A percentile compares a stretch with the other conserved stretches of the same genome.
These are phyloP conservation scores for Acrossocheilus fasciatus DNA, from an alignment of 2,797 vertebrate species.

Conservation along the genomic window DNA sequence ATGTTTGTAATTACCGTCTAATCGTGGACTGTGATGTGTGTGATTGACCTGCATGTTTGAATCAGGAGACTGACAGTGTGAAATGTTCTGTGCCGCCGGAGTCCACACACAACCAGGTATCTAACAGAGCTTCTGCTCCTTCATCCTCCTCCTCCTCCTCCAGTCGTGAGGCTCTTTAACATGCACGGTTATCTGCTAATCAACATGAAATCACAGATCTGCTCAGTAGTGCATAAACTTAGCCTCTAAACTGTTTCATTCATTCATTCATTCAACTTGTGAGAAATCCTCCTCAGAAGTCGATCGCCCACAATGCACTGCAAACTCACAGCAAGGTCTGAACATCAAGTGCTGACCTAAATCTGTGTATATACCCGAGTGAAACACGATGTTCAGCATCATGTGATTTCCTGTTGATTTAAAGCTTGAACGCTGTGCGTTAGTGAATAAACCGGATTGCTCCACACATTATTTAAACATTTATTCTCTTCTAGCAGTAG, in stretches of 20 bases:
- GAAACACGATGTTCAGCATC: background rate
- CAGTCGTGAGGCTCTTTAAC: slow-evolving; percentile 21
- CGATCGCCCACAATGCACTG: background rate
- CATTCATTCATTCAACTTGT: too few species aligned
- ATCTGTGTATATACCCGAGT: background rate
- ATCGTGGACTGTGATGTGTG: slow-evolving; percentile 62
- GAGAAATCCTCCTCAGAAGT: background rate
- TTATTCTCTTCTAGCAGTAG: background rate
- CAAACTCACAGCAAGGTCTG: background rate
- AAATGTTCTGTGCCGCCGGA: slow-evolving; percentile 83
- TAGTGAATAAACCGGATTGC: background rate
- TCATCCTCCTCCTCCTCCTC: slow-evolving; percentile 37
- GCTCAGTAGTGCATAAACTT: too few species aligned
- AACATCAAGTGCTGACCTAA: background rate
- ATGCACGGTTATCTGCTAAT: background rate
- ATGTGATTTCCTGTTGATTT: background rate
- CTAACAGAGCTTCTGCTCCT: slow-evolving; percentile 54
- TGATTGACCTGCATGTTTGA: slow-evolving; percentile 73
- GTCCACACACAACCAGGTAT: slow-evolving; percentile 87
- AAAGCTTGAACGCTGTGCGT: background rate
- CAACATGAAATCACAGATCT: background rate
- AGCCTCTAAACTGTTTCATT: background rate
- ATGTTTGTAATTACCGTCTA: slow-evolving; percentile 46
- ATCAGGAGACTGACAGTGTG: slow-evolving; percentile 88
- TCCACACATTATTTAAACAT: too few species aligned